phyloP scores from a whole-genome alignment of 2,888 invertebrate species.

The Caenorhabditis afra region DNA sequence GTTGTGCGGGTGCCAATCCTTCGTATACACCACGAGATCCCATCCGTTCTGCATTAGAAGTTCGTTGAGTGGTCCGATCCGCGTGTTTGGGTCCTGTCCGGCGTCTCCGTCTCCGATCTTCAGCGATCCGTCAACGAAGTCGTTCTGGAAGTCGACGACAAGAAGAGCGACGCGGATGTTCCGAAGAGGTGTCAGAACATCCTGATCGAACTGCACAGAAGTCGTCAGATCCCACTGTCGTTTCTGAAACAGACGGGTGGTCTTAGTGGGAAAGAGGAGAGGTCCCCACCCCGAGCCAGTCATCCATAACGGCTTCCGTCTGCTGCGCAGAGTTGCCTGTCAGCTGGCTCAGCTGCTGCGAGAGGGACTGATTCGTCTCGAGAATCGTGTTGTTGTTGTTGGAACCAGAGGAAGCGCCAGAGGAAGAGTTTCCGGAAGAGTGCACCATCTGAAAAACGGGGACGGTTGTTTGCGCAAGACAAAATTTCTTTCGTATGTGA shows the following conservation, averaged over 20 bases:
- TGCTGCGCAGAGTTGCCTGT: slow-evolving; percentile 39
- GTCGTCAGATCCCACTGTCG: slow-evolving; percentile 43
- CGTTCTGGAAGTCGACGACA: slow-evolving; percentile 97
- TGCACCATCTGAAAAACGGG: slow-evolving; percentile 51
- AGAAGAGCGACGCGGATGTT: slow-evolving; percentile 85
- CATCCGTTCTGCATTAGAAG: slow-evolving; percentile 64
- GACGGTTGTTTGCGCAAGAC: slow-evolving; percentile 12
- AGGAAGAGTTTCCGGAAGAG: slow-evolving; percentile 28
- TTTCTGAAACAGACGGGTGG: slow-evolving; percentile 16
- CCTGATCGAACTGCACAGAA: slow-evolving; percentile 36
- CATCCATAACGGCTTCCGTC: slow-evolving; percentile 47
- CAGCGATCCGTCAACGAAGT: slow-evolving; percentile 94
- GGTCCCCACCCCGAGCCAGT: slow-evolving; percentile 49
- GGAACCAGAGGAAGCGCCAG: neutral
- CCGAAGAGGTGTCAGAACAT: slow-evolving; percentile 55
- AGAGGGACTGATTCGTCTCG: slow-evolving; percentile 35
- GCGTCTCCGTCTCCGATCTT: slow-evolving; percentile 86
- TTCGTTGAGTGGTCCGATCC: slow-evolving; percentile 71
- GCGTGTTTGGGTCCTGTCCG: slow-evolving; percentile 72
- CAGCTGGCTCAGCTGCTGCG: slow-evolving; percentile 41
- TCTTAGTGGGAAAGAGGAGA: neutral
- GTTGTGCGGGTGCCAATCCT: slow-evolving; percentile 97
- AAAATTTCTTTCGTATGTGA: slow-evolving; percentile 26
- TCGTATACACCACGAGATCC: slow-evolving; percentile 85
- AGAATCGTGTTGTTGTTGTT: slow-evolving; percentile 57